phyloP scores from a whole-genome alignment of 1,140 invertebrate species.

The Caerostris darwini region DNA sequence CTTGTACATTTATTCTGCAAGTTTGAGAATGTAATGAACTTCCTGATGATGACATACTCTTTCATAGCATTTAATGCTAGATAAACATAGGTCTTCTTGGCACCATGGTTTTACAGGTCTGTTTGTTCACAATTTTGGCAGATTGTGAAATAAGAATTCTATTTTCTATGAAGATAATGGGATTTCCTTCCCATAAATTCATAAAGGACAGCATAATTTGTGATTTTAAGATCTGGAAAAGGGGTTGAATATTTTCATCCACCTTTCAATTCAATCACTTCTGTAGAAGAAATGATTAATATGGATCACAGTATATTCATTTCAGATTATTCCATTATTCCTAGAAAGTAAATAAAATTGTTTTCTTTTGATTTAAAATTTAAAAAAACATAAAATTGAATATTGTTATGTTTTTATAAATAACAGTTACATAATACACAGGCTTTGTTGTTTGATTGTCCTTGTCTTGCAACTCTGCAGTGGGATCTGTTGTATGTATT shows the following conservation, averaged over 20 bases:
- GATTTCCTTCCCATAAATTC: background rate
- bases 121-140: background rate
- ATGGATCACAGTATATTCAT: background rate
- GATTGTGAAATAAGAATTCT: background rate
- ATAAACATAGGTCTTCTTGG: too few species aligned
- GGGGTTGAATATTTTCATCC: background rate
- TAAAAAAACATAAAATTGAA: background rate
- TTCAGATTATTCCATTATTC: background rate
- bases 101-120: background rate
- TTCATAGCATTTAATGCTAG: too few species aligned
- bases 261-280: background rate
- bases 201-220: background rate
- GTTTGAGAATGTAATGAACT: too few species aligned
- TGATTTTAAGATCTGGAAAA: background rate
- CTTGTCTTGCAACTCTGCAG: constrained; percentile 2
- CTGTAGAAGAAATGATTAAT: background rate
- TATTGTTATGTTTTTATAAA: background rate
- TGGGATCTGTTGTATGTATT: background rate
- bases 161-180: background rate
- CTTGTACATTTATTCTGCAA: too few species aligned
- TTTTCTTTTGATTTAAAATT: background rate
- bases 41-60: too few species aligned
- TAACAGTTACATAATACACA: background rate
- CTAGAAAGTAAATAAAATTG: background rate
- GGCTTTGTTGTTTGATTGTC: background rate